These are phyloP conservation scores for Littorina saxatilis DNA, from an alignment of 1,140 invertebrate species.

Conservation along the genomic window DNA sequence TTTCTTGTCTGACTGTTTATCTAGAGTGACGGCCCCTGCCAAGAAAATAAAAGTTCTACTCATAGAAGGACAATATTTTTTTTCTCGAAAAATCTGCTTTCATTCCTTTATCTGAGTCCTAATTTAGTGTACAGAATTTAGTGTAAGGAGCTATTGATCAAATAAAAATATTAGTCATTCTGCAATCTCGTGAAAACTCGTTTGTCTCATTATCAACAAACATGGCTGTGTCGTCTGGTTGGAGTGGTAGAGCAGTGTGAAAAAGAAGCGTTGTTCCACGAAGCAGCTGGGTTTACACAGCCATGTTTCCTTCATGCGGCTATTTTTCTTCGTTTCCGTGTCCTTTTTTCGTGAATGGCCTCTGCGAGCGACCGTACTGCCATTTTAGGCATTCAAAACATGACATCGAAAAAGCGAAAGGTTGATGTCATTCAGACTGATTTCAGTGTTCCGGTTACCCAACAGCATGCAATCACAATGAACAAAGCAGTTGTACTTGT, in stretches of 20 bases:
- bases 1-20: too few relatives aligned
- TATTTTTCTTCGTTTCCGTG: conserved; percentile 89
- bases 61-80: too few relatives aligned
- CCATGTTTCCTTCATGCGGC: conserved; percentile 90
- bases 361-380: conserved; percentile 91
- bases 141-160: too few relatives aligned
- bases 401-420: conserved; percentile 48
- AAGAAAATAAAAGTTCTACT: too few relatives aligned
- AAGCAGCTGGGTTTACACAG: conserved; percentile 5
- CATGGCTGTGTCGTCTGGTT: not conserved
- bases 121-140: too few relatives aligned
- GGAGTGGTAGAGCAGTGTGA: not conserved
- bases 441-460: not conserved
- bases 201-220: not conserved
- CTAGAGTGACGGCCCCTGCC: too few relatives aligned
- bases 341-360: conserved; percentile 87
- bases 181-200: conserved; percentile 3
- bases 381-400: conserved; percentile 89
- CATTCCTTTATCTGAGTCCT: too few relatives aligned
- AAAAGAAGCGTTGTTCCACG: not conserved
- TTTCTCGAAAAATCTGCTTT: too few relatives aligned
- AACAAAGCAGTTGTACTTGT: too few relatives aligned
- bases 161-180: too few relatives aligned
- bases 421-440: not conserved
- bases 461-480: too few relatives aligned